Conservation (phyloP, 1,140 invertebrate genomes). For the Drosophila varians region DNA sequence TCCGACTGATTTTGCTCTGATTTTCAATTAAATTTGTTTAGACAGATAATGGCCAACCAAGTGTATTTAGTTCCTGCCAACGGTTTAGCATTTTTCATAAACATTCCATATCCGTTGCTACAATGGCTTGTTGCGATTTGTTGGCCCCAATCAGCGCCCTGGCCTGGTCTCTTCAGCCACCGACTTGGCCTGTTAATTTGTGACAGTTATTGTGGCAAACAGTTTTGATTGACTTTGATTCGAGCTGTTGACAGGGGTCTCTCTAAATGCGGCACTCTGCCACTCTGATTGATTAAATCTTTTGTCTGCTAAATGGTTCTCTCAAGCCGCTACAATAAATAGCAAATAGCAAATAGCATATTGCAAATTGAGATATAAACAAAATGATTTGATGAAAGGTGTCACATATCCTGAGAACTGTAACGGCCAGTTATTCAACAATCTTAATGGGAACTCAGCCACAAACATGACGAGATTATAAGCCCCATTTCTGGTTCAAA, state of each 20-base stretch:
- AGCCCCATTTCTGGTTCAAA: background rate
- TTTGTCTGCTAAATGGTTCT: slow-evolving; percentile 46
- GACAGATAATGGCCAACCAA: slow-evolving; percentile 21
- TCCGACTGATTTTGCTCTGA: slow-evolving; percentile 58
- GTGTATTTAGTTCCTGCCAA: slow-evolving; percentile 57
- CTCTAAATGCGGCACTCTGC: slow-evolving; percentile 18
- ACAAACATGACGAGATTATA: background rate
- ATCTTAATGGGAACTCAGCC: slow-evolving; percentile 1
- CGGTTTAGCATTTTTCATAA: slow-evolving; percentile 43
- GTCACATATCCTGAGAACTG: slow-evolving; percentile 15
- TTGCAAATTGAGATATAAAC: slow-evolving; percentile 37
- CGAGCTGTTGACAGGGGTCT: slow-evolving; percentile 44
- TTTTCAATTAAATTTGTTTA: slow-evolving; percentile 72
- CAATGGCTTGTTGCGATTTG: slow-evolving; percentile 3
- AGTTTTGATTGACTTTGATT: slow-evolving; percentile 69
- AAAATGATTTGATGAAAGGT: slow-evolving; percentile 34
- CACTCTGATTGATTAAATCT: slow-evolving; percentile 44
- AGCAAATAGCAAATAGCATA: slow-evolving; percentile 33
- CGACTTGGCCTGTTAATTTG: slow-evolving; percentile 55
- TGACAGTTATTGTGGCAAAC: slow-evolving; percentile 64
- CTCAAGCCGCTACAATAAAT: slow-evolving; percentile 12
- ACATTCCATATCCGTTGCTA: slow-evolving; percentile 7
- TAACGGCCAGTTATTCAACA: background rate
- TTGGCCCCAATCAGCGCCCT: slow-evolving; percentile 52
- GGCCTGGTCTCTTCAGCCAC: slow-evolving; percentile 36